These are phyloP conservation scores for Eretmochelys imbricata DNA, from an alignment of 2,113 vertebrate genomes.

Conservation along the genomic window DNA sequence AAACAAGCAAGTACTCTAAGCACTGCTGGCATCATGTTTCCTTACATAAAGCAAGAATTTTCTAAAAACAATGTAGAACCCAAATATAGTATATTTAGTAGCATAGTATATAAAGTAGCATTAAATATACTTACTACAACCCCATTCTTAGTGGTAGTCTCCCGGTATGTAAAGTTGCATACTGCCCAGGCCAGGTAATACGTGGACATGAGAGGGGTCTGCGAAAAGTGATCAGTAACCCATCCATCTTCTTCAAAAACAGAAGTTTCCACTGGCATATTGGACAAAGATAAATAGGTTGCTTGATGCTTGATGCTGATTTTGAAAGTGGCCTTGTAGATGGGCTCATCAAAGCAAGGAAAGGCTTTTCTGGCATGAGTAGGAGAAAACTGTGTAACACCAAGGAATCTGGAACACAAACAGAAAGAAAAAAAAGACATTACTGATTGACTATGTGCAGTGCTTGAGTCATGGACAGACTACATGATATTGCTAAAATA, in stretches of 20 bases:
- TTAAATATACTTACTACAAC: conserved; percentile 88
- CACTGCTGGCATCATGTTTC: neutral
- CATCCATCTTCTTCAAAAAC: conserved; percentile 91
- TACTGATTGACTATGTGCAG: neutral
- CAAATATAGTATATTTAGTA: neutral
- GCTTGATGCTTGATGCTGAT: conserved; percentile 92
- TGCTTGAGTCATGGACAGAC: neutral
- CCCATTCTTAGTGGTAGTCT: conserved; percentile 88
- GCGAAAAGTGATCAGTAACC: conserved; percentile 91
- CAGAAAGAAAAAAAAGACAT: neutral
- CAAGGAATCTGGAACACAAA: conserved; percentile 86
- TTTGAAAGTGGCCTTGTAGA: conserved; percentile 98
- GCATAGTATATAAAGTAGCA: neutral
- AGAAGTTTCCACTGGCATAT: conserved; percentile 93
- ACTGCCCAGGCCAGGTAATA: conserved; percentile 98
- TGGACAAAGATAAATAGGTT: conserved; percentile 93
- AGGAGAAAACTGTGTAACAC: conserved; percentile 97
- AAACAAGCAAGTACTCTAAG: neutral
- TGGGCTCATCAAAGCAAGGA: conserved; percentile 97
- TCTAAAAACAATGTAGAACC: conserved; percentile 12
- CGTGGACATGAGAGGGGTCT: conserved; percentile 97
- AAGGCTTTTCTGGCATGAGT: conserved; percentile 97
- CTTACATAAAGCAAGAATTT: neutral
- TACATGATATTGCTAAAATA: neutral
- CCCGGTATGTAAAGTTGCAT: conserved; percentile 95